phyloP scores from a whole-genome alignment of 1,140 invertebrate species.

The Drosophila pallidifrons region DNA sequence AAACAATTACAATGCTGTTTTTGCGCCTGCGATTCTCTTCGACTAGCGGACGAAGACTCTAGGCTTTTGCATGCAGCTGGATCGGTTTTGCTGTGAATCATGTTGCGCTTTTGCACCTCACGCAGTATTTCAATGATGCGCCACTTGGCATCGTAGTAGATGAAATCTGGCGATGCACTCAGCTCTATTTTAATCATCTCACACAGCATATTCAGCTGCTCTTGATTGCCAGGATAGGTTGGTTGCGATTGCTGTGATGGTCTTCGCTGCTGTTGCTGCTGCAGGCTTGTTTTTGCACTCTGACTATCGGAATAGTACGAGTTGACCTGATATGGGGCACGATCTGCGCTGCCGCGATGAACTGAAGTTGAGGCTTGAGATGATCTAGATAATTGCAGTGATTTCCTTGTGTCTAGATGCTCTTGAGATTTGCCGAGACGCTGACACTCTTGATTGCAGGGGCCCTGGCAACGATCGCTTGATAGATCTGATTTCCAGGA shows the following conservation, averaged over 20 bases:
- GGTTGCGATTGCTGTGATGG: too few relatives aligned
- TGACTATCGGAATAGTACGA: too few relatives aligned
- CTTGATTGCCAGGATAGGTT: background rate
- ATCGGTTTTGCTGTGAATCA: conserved; percentile 32
- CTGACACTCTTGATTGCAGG: too few relatives aligned
- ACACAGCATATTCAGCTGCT: conserved; percentile 64
- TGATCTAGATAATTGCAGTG: too few relatives aligned
- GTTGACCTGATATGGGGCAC: too few relatives aligned
- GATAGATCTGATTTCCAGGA: too few relatives aligned
- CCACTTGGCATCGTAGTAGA: conserved; percentile 75
- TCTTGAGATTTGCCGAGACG: too few relatives aligned
- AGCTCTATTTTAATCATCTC: conserved; percentile 70
- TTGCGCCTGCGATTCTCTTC: background rate
- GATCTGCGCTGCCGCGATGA: too few relatives aligned
- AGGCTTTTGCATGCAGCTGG: background rate
- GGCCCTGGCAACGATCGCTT: too few relatives aligned
- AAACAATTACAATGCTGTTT: background rate
- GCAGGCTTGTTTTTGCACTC: too few relatives aligned
- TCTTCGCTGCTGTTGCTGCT: background rate
- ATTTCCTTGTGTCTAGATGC: too few relatives aligned
- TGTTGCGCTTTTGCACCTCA: conserved; percentile 63
- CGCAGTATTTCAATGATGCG: conserved; percentile 71
- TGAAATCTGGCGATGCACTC: conserved; percentile 45
- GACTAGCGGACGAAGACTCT: too few relatives aligned
- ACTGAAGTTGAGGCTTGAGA: background rate